phyloP scores from a whole-genome alignment of 2,888 invertebrate species.

The Drosophila limbata region DNA sequence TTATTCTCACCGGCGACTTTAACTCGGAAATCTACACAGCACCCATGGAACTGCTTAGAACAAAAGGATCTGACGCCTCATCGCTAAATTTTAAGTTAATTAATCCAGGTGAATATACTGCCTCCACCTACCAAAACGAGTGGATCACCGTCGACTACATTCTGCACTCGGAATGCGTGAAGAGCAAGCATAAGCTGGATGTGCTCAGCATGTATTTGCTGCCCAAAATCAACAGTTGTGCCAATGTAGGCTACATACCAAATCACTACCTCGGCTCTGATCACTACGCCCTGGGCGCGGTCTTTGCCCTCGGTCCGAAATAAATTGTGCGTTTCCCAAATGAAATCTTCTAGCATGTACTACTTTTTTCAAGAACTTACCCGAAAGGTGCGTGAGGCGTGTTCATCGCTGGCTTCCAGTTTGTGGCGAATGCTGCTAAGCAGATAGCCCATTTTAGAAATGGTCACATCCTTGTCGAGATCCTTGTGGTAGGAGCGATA shows the following conservation, averaged over 20 bases:
- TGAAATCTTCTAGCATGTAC: slow-evolving; percentile 12
- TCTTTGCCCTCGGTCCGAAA: slow-evolving; percentile 85
- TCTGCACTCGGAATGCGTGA: slow-evolving; percentile 87
- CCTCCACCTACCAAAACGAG: slow-evolving; percentile 90
- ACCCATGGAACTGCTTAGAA: slow-evolving; percentile 82
- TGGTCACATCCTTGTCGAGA: slow-evolving; percentile 82
- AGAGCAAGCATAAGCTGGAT: slow-evolving; percentile 83
- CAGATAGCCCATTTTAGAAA: slow-evolving; percentile 83
- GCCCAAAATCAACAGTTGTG: slow-evolving; percentile 88
- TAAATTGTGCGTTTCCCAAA: slow-evolving; percentile 3
- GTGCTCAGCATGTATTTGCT: slow-evolving; percentile 88
- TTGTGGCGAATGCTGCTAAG: slow-evolving; percentile 82
- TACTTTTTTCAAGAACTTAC: slow-evolving; percentile 61
- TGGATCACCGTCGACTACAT: slow-evolving; percentile 97
- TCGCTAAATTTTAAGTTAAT: slow-evolving; percentile 55
- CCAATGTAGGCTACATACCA: slow-evolving; percentile 88
- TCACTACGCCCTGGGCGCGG: slow-evolving; percentile 92
- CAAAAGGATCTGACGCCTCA: background rate
- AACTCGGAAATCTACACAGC: slow-evolving; percentile 83
- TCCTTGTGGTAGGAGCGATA: slow-evolving; percentile 84
- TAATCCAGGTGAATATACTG: slow-evolving; percentile 54
- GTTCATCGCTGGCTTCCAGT: slow-evolving; percentile 82
- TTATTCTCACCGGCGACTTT: slow-evolving; percentile 96
- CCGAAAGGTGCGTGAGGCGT: slow-evolving; percentile 77
- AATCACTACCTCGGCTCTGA: slow-evolving; percentile 92